These are phyloP conservation scores for Scrobipalpa atriplicella DNA, from an alignment of 2,888 invertebrate species.

Conservation along the genomic window DNA sequence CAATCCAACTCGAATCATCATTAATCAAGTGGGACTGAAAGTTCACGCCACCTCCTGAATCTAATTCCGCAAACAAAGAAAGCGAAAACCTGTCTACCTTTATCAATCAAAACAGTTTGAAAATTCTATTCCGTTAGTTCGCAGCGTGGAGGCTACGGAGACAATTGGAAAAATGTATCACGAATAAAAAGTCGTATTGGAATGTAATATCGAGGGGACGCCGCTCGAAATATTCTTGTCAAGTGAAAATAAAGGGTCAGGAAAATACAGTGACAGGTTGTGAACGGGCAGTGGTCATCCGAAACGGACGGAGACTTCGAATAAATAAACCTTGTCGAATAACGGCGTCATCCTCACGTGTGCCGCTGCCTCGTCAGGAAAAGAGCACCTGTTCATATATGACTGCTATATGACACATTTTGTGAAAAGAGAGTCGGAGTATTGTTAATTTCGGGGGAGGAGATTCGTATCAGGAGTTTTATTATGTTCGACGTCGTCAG, in stretches of 20 bases:
- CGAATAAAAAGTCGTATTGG: constrained; percentile 80
- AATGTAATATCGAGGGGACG: constrained; percentile 79
- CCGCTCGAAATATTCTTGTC: constrained; percentile 79
- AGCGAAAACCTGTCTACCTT: constrained; percentile 80
- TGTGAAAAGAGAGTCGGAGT: constrained; percentile 60
- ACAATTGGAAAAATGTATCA: constrained; percentile 81
- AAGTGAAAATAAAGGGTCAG: constrained; percentile 81
- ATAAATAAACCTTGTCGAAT: constrained; percentile 77
- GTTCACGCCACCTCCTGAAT: constrained; percentile 74
- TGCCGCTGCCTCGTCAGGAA: constrained; percentile 50
- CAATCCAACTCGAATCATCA: constrained; percentile 67
- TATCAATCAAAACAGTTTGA: constrained; percentile 82
- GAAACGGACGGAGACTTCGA: constrained; percentile 70
- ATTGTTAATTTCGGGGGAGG: constrained; percentile 56
- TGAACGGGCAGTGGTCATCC: constrained; percentile 77
- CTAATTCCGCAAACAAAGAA: constrained; percentile 81
- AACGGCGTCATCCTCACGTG: constrained; percentile 69
- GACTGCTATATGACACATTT: constrained; percentile 65
- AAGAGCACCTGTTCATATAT: constrained; percentile 62
- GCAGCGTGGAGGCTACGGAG: constrained; percentile 67
- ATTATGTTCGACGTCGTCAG: constrained; percentile 37
- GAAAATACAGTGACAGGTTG: constrained; percentile 78
- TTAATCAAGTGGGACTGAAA: constrained; percentile 79
- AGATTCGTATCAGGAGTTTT: constrained; percentile 40
- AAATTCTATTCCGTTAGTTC: constrained; percentile 80